Percentiles rank a stretch among this genome's conserved stretches.
Evolutionary conservation across 2,113 vertebrate genomes (phyloP).

Genomic region (Xenus cinereus): DNA sequence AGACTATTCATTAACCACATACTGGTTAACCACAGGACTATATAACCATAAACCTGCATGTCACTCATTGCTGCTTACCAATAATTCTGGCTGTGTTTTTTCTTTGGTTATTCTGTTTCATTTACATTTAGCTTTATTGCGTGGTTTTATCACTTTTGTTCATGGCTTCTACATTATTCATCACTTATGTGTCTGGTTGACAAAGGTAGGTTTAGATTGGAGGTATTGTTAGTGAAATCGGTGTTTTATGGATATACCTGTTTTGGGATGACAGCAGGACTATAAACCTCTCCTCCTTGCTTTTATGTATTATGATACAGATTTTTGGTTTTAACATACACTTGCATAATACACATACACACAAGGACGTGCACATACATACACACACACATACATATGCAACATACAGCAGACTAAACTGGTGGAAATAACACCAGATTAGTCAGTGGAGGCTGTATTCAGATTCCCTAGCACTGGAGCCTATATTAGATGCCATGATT

Average conservation of each 20-base stretch:
- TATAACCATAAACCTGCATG: neutral
- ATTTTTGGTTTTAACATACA: neutral
- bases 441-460: neutral
- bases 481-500: neutral
- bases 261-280: neutral
- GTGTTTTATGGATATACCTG: neutral
- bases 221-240: neutral
- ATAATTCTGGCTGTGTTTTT: neutral
- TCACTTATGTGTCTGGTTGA: neutral
- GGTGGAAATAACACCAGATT: neutral
- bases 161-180: neutral
- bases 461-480: neutral
- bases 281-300: neutral
- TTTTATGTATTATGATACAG: neutral
- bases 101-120: neutral
- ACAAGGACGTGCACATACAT: neutral
- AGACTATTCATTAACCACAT: constrained; percentile 16
- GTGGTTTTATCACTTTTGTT: neutral
- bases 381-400: too few species aligned
- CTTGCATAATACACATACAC: neutral
- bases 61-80: neutral
- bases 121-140: neutral
- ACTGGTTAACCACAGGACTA: constrained; percentile 54
- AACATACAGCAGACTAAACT: neutral
- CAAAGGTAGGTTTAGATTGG: neutral